These are phyloP conservation scores for Netelia fuscicornis DNA, from an alignment of 2,888 invertebrate species.

Conservation along the genomic window DNA sequence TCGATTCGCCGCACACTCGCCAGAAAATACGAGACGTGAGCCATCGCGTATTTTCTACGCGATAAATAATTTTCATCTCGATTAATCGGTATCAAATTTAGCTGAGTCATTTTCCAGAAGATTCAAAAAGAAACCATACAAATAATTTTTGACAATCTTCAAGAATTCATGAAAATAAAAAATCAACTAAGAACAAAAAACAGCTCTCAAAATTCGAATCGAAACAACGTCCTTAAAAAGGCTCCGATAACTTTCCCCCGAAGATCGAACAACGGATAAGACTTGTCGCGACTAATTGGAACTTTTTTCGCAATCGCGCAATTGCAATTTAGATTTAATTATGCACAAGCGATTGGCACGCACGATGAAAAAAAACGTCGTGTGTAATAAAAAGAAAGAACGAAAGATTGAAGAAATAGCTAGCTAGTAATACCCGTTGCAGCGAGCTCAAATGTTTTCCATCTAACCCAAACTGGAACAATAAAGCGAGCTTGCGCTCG, in stretches of 20 bases:
- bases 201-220: too few species aligned
- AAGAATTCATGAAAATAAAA: too few species aligned
- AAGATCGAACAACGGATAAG: slow-evolving; percentile 23
- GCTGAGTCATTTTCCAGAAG: too few species aligned
- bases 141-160: too few species aligned
- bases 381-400: background rate
- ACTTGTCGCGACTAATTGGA: slow-evolving; percentile 3
- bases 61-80: too few species aligned
- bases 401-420: slow-evolving; percentile 7
- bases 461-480: slow-evolving; percentile 10
- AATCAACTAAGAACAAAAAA: too few species aligned
- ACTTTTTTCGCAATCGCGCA: slow-evolving; percentile 3
- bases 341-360: background rate
- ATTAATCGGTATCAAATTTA: too few species aligned
- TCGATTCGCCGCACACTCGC: slow-evolving; percentile 13
- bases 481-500: background rate
- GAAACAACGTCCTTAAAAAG: too few species aligned
- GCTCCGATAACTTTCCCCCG: background rate
- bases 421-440: background rate
- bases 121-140: too few species aligned
- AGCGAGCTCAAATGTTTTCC: slow-evolving; percentile 24
- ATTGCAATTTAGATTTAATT: slow-evolving; percentile 33
- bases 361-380: slow-evolving; percentile 3
- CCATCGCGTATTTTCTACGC: too few species aligned
- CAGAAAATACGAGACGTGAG: background rate